Percentiles rank a stretch among this genome's conserved stretches.
Evolutionary conservation across 1,140 invertebrate species (phyloP).

Genomic region (Belonocnema kinseyi): DNA sequence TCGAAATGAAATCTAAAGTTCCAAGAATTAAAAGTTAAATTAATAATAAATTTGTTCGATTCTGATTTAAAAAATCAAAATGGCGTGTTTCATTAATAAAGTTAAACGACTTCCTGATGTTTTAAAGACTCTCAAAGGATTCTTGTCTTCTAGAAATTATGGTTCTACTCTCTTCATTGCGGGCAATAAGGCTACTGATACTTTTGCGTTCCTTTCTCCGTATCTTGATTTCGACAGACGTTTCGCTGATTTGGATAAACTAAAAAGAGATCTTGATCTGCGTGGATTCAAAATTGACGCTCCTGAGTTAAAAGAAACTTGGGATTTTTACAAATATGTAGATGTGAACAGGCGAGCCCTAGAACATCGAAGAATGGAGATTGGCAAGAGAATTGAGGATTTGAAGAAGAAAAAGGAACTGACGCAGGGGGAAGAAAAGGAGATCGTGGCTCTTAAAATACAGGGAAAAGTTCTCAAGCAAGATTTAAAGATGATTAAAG

Average conservation of each 20-base stretch:
- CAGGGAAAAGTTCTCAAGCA: constrained; percentile 77
- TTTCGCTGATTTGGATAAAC: constrained; percentile 72
- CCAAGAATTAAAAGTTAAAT: constrained; percentile 48
- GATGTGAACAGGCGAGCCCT: constrained; percentile 66
- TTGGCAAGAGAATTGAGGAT: constrained; percentile 51
- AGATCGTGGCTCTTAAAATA: constrained; percentile 74
- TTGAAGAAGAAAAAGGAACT: constrained; percentile 66
- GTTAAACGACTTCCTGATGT: neutral
- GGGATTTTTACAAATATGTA: constrained; percentile 75
- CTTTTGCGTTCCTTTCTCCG: constrained; percentile 78
- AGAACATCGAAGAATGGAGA: constrained; percentile 68
- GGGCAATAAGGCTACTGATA: constrained; percentile 78
- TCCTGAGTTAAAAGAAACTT: constrained; percentile 72
- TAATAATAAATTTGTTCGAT: neutral
- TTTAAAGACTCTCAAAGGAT: neutral
- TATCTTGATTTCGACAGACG: constrained; percentile 78
- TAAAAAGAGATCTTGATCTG: constrained; percentile 72
- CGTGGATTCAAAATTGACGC: constrained; percentile 74
- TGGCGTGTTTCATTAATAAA: neutral
- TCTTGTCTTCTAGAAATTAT: constrained; percentile 48
- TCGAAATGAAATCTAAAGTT: constrained; percentile 48
- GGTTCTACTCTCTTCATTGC: constrained; percentile 80
- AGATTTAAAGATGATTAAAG: constrained; percentile 78
- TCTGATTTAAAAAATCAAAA: neutral
- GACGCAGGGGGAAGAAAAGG: constrained; percentile 63